A percentile compares a stretch with the other conserved stretches of the same genome.
These are phyloP conservation scores for Danionella cerebrum DNA, from an alignment of 2,113 vertebrate genomes.

Conservation along the genomic window DNA sequence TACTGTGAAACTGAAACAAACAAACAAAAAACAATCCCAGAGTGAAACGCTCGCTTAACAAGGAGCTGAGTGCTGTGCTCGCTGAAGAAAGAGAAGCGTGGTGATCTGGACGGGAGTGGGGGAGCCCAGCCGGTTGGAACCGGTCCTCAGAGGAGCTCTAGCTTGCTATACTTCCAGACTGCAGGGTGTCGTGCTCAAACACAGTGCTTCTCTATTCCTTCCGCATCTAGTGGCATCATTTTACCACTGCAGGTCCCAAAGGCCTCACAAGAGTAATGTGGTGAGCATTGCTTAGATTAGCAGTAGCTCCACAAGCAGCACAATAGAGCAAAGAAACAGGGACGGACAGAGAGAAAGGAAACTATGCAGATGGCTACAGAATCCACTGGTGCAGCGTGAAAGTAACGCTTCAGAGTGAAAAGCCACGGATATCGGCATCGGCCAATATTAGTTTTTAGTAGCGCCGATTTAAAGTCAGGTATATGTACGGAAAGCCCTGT, in stretches of 20 bases:
- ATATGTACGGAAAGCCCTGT: too few species aligned
- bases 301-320: neutral
- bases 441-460: too few species aligned
- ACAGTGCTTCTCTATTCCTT: neutral
- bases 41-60: too few species aligned
- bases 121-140: constrained; percentile 25
- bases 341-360: too few species aligned
- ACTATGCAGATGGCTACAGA: too few species aligned
- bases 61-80: too few species aligned
- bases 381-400: too few species aligned
- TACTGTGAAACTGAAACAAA: too few species aligned
- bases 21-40: too few species aligned
- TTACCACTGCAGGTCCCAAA: constrained; percentile 1
- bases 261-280: neutral
- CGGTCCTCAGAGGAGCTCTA: constrained; percentile 6
- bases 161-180: neutral
- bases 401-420: too few species aligned
- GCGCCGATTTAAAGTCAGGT: too few species aligned
- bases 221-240: neutral
- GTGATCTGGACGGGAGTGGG: neutral
- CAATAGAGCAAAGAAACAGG: neutral
- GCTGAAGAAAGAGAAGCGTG: neutral
- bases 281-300: neutral
- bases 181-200: neutral
- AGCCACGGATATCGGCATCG: too few species aligned